These are phyloP conservation scores for Siniperca knerii DNA, from an alignment of 2,113 vertebrate genomes.

Conservation along the genomic window DNA sequence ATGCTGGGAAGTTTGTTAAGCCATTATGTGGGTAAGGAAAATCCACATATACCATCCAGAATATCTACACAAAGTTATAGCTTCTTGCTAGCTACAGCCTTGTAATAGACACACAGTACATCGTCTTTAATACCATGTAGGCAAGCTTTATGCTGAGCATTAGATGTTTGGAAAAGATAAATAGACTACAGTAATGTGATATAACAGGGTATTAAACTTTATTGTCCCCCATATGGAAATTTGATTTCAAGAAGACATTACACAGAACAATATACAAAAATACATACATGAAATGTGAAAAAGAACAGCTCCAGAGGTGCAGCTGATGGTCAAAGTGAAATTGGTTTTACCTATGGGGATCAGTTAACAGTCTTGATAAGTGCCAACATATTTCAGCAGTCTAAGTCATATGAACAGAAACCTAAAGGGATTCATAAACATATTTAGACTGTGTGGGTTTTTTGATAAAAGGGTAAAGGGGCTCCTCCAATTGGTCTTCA, in stretches of 20 bases:
- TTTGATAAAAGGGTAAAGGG: background rate
- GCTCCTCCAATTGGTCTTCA: background rate
- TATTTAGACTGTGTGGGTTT: background rate
- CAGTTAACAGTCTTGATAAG: background rate
- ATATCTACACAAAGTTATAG: no score
- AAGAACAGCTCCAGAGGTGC: background rate
- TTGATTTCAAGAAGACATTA: conserved; percentile 12
- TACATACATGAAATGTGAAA: background rate
- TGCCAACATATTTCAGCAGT: background rate
- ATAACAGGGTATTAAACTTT: conserved; percentile 21
- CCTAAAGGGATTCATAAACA: background rate
- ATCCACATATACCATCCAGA: no score
- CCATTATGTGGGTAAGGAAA: no score
- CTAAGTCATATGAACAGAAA: background rate
- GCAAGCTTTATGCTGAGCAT: no score
- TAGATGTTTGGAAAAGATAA: background rate
- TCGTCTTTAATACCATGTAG: no score
- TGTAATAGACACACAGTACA: no score
- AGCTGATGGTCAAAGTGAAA: background rate
- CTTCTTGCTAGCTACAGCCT: no score
- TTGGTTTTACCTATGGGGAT: background rate
- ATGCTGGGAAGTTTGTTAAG: no score
- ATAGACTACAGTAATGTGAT: background rate
- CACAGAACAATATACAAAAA: conserved; percentile 11
- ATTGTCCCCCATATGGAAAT: conserved; percentile 13